Evolutionary conservation across 2,797 vertebrate species (phyloP).

Genomic region (Orientallactaga sibirica): DNA sequence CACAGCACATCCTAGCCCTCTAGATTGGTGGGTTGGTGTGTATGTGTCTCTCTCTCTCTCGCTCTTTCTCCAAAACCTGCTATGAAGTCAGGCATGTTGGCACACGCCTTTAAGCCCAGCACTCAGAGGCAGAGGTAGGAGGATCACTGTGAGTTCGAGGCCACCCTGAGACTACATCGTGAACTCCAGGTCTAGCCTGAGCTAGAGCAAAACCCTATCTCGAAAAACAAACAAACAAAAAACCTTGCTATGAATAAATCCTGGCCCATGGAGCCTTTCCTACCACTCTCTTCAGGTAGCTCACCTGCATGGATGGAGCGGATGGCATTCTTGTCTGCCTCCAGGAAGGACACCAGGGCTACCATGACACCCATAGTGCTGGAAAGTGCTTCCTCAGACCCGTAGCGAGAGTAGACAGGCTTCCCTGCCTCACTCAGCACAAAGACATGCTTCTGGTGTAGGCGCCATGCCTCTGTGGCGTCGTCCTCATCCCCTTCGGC

Average conservation of each 20-base stretch:
- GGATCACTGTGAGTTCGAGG: too few relatives aligned
- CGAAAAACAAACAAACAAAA: too few relatives aligned
- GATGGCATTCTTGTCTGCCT: slow-evolving; percentile 96
- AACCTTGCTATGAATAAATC: not conserved
- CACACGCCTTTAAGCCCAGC: too few relatives aligned
- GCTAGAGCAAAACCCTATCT: too few relatives aligned
- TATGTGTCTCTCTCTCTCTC: not conserved
- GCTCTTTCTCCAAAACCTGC: not conserved
- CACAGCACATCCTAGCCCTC: not conserved
- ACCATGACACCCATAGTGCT: slow-evolving; percentile 99
- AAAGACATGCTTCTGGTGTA: slow-evolving; percentile 96
- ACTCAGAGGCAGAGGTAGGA: too few relatives aligned
- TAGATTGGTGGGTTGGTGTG: not conserved
- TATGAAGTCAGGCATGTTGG: not conserved
- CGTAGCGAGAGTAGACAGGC: slow-evolving; percentile 97
- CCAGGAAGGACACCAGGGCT: slow-evolving; percentile 97
- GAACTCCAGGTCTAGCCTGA: too few relatives aligned
- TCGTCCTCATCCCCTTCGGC: slow-evolving; percentile 92
- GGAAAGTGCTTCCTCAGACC: slow-evolving; percentile 97
- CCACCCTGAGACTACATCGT: too few relatives aligned
- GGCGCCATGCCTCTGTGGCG: slow-evolving; percentile 93
- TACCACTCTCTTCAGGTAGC: slow-evolving; percentile 40
- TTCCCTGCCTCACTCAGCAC: slow-evolving; percentile 98
- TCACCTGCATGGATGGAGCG: slow-evolving; percentile 97
- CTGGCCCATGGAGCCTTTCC: not conserved